Base-by-base conservation (phyloP, 2,888 invertebrate species). In the Drosophila nr. perissopoda region DNA sequence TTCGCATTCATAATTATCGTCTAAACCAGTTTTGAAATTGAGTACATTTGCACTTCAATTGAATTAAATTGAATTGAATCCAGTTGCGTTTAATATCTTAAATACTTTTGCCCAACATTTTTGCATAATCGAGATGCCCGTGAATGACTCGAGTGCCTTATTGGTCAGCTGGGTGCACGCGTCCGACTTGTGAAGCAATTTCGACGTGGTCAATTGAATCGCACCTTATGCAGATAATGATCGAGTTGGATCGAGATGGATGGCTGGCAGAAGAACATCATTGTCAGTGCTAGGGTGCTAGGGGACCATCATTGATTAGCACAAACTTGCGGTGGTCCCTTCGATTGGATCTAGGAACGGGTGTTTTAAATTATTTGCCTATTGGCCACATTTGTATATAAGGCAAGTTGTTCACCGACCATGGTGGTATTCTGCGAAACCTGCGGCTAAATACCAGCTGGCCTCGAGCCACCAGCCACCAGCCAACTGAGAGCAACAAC, bases 141-240 rank as follows among this genome's bases (percentile, higher is more conserved):
- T 40, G 45, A 40, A 18, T 62, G 61, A 40, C 48, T 11, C 16
- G 5, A 36, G 38, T 38, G 11, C 75, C 76, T 51, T 69, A 56
- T 79, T 60, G 27, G 51, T 11, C 34, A n/a, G 2, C 2, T 6
- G 4, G 2, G n/a, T 21, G 25, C 42, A 31, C 18, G 40, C 40
- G 21, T 21, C 18, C 13, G 57, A 76, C 25, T 61, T 69, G 80
- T 61, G 38, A 58, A 58, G 11, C 51, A 29, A 71, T 61, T 57
- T 29, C 18, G 18, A 21, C 16, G 21, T 48, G 70, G 52, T 65
- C 82, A 82, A 89, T 84, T 89, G 80, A 34, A 51, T 64, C 76
- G 73, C 87, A 62, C 87, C 83, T 89, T 89, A 84, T 87, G 83
- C 87, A 89, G 89, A 89, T 87, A 71, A 69, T 51, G 38, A 67